Conservation (phyloP, 2,113 vertebrate genomes). For the Plecturocebus donacophilus region DNA sequence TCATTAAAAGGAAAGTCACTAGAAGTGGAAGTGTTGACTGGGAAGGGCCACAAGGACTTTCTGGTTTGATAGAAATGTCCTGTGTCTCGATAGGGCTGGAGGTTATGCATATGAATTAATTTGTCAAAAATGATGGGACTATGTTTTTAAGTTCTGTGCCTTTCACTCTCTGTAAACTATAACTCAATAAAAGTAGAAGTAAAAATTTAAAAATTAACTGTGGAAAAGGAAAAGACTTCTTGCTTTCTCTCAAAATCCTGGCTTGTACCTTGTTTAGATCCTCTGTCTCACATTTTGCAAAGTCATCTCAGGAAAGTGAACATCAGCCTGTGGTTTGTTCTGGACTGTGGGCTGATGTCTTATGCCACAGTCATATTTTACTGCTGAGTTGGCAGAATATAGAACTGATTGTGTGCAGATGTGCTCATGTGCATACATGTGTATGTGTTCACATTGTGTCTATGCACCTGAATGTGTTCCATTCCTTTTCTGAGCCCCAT, state of each 20-base stretch:
- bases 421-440: not conserved
- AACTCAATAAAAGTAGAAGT: not conserved
- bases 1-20: constrained; percentile 59
- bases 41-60: not conserved
- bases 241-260: not conserved
- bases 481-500: not conserved
- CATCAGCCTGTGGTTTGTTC: not conserved
- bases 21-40: not conserved
- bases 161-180: not conserved
- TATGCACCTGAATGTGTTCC: rapidly evolving
- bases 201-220: not conserved
- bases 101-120: not conserved
- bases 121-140: not conserved
- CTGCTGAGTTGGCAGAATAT: not conserved
- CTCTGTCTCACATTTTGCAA: not conserved
- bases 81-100: not conserved
- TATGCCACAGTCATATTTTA: not conserved
- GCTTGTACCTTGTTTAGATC: not conserved
- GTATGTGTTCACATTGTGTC: too few species aligned
- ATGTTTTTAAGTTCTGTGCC: not conserved
- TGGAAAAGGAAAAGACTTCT: constrained; percentile 41
- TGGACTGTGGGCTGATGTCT: not conserved
- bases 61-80: not conserved
- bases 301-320: not conserved
- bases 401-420: rapidly evolving